These are phyloP conservation scores for Halcyon badia DNA, from an alignment of 2,797 vertebrate species.

Conservation along the genomic window DNA sequence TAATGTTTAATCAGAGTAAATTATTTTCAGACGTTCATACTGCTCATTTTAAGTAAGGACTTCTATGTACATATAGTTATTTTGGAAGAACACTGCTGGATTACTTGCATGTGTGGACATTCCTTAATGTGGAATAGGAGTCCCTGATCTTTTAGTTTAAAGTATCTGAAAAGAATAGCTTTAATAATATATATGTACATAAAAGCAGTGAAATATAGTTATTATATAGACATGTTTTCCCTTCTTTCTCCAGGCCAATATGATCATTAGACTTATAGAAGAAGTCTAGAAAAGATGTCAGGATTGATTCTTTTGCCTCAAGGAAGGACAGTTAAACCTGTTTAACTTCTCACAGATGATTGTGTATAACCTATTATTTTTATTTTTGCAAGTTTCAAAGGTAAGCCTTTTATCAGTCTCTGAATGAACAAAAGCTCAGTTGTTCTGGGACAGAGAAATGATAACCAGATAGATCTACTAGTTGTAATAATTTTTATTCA, in stretches of 20 bases:
- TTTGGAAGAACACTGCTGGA: not conserved
- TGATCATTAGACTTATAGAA: not conserved
- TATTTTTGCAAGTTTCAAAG: not conserved
- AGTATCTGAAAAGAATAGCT: not conserved
- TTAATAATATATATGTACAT: not conserved
- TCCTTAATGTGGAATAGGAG: not conserved
- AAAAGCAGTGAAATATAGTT: not conserved
- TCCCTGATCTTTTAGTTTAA: not conserved
- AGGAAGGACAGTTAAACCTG: not conserved
- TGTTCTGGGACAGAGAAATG: not conserved
- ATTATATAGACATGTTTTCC: not conserved
- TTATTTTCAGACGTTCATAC: not conserved
- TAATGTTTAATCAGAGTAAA: not conserved
- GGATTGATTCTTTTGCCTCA: not conserved
- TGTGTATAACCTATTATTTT: not conserved
- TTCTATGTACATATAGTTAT: not conserved
- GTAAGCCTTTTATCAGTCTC: not conserved
- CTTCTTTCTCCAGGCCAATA: not conserved
- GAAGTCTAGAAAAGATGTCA: not conserved
- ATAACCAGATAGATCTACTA: not conserved
- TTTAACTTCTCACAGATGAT: not conserved
- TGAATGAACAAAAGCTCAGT: not conserved
- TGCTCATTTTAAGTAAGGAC: not conserved
- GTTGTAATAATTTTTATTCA: not conserved
- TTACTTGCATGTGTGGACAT: not conserved